A percentile compares a stretch with the other conserved stretches of the same genome.
phyloP scores from a whole-genome alignment of 2,888 invertebrate species.

The Tipula lateralis region DNA sequence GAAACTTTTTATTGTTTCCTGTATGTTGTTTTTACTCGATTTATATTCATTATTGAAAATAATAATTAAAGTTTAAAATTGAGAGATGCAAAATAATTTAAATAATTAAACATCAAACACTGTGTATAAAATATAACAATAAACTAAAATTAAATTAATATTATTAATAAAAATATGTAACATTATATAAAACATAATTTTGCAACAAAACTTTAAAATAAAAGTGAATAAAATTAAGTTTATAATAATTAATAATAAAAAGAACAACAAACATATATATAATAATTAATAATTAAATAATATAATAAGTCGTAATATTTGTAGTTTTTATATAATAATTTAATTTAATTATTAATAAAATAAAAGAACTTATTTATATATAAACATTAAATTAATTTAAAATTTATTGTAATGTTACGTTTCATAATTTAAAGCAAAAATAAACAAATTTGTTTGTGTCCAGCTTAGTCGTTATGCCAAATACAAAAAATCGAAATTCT shows the following conservation, averaged over 20 bases:
- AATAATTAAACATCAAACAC: background rate
- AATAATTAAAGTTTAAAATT: background rate
- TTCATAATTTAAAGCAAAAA: background rate
- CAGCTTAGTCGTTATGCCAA: slow-evolving; percentile 24
- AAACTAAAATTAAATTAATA: background rate
- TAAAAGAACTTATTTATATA: slow-evolving; percentile 6
- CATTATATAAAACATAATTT: background rate
- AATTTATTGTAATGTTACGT: slow-evolving; percentile 11
- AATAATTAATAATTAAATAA: background rate
- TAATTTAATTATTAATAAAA: background rate
- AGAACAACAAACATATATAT: background rate
- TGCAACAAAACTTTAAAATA: background rate
- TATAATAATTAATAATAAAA: background rate
- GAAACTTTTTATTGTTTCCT: background rate
- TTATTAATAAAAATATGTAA: background rate
- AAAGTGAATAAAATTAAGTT: background rate
- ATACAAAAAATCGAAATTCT: background rate
- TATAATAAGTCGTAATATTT: background rate
- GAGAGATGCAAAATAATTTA: background rate
- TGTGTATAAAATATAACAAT: background rate
- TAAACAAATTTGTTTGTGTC: background rate
- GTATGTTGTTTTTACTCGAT: too few relatives aligned
- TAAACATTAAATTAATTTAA: background rate
- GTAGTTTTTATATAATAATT: slow-evolving; percentile 19
- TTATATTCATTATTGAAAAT: background rate